Percentiles rank a stretch among this genome's conserved stretches.
These are phyloP conservation scores for Planiliza haematocheilus DNA, from an alignment of 2,113 vertebrate genomes.

Conservation along the genomic window DNA sequence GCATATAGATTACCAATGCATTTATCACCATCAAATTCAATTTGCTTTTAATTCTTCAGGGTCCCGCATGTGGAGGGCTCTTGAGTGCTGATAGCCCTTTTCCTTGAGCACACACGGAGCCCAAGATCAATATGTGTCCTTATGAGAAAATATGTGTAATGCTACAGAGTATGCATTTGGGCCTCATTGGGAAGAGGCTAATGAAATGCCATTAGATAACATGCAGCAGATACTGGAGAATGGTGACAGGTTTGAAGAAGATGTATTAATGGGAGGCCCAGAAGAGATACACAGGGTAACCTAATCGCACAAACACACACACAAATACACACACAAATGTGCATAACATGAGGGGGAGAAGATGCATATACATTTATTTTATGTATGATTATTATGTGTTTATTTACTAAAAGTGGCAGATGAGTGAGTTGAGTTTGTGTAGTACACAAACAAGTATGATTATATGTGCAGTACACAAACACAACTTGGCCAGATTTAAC, in stretches of 20 bases:
- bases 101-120: constrained; percentile 91
- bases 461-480: too few species aligned
- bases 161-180: constrained; percentile 96
- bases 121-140: constrained; percentile 96
- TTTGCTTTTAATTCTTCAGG: constrained; percentile 99
- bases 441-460: too few species aligned
- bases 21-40: constrained; percentile 99
- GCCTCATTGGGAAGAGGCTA: constrained; percentile 93
- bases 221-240: constrained; percentile 79
- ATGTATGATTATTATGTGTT: too few species aligned
- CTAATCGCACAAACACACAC: too few species aligned
- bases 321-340: too few species aligned
- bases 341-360: too few species aligned
- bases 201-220: constrained; percentile 97
- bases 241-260: constrained; percentile 88
- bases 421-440: too few species aligned
- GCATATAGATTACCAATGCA: constrained; percentile 99
- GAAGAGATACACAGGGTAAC: too few species aligned
- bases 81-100: constrained; percentile 92
- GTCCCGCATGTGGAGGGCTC: constrained; percentile 87
- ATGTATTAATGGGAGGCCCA: constrained; percentile 86
- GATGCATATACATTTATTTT: too few species aligned
- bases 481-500: too few species aligned
- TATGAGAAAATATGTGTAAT: constrained; percentile 98
- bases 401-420: too few species aligned